Conservation (phyloP, 2,888 invertebrate species). For the Vesta saturnalis region DNA sequence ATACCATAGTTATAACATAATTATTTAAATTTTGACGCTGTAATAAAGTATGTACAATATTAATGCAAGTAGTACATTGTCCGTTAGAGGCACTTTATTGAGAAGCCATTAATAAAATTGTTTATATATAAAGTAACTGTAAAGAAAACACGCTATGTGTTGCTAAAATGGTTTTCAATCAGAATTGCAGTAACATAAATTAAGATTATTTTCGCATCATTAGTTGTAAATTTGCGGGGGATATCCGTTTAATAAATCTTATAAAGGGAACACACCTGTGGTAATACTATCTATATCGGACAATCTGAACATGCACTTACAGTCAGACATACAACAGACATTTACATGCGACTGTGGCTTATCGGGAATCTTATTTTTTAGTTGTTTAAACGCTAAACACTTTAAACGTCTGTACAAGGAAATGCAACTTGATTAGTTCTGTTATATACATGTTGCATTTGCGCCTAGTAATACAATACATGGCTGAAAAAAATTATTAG, state of each 20-base stretch:
- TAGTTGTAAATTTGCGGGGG: conserved; percentile 38
- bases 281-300: conserved; percentile 40
- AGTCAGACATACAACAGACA: conserved; percentile 36
- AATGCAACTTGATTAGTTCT: conserved; percentile 22
- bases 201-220: conserved; percentile 26
- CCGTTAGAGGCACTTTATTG: conserved; percentile 6
- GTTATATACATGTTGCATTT: conserved; percentile 10
- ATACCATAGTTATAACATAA: no score
- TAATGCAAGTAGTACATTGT: background rate
- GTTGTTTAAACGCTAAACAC: conserved; percentile 16
- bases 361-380: conserved; percentile 27
- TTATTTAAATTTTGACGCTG: no score
- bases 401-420: conserved; percentile 23
- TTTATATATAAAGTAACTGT: conserved; percentile 12
- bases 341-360: conserved; percentile 34
- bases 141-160: conserved; percentile 13
- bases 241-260: conserved; percentile 41
- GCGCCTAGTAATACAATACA: conserved; percentile 2
- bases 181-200: conserved; percentile 25
- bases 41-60: background rate
- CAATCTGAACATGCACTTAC: conserved; percentile 39
- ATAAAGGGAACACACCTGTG: conserved; percentile 39
- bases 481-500: conserved; percentile 7
- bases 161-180: conserved; percentile 13
- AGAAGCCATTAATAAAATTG: conserved; percentile 11